Percentiles rank a stretch among this genome's conserved stretches.
Conservation (phyloP, 37 sponge, comb jelly and placozoan species). For the Diacarnus erythraeanus region DNA sequence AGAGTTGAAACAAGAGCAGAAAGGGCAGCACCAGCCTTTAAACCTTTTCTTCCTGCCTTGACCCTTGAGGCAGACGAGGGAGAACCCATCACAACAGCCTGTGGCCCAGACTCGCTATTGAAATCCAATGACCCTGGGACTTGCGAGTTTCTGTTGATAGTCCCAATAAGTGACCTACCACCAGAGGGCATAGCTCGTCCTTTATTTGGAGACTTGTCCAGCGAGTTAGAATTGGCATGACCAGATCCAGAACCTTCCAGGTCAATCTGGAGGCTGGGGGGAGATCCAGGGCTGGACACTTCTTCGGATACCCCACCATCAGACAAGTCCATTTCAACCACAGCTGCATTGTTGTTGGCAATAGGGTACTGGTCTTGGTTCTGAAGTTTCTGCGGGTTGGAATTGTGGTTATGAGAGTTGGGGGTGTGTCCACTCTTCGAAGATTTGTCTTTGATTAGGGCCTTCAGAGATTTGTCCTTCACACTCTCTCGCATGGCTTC, state of each 20-base stretch:
- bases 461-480: conserved; percentile 1
- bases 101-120: neutral
- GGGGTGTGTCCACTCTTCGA: neutral
- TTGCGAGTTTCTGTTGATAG: conserved; percentile 19
- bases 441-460: neutral
- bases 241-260: conserved; percentile 11
- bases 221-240: neutral
- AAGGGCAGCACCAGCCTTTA: conserved; percentile 38
- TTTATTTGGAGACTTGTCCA: neutral
- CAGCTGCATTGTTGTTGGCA: conserved; percentile 42
- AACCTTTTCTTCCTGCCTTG: conserved; percentile 2
- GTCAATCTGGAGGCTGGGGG: conserved; percentile 53
- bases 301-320: neutral
- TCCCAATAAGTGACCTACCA: conserved; percentile 24
- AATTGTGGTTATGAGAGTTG: neutral
- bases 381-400: neutral
- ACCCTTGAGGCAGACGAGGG: neutral
- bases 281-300: conserved; percentile 59
- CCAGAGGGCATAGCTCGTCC: conserved; percentile 9
- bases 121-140: conserved; percentile 20
- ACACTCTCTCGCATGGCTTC: conserved; percentile 39
- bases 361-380: neutral
- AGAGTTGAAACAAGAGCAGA: conserved; percentile 34
- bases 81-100: conserved; percentile 8
- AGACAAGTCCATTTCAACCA: conserved; percentile 47